Evolutionary conservation across 2,888 invertebrate species (phyloP).

Genomic region (Platycnemis pennipes): DNA sequence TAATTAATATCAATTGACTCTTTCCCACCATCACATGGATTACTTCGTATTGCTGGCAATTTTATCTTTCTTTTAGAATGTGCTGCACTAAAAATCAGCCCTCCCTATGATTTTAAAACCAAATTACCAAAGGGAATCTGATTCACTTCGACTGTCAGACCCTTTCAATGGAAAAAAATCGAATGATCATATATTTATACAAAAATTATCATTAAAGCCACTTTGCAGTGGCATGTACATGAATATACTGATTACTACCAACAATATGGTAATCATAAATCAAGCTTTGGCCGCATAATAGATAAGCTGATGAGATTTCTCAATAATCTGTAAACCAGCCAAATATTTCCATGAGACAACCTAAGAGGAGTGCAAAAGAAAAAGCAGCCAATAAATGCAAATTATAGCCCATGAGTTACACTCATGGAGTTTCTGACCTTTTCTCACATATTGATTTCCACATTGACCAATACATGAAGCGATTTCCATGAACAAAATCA

Average conservation of each 20-base stretch:
- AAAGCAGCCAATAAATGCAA: slow-evolving; percentile 61
- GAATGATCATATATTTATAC: background rate
- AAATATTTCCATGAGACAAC: slow-evolving; percentile 42
- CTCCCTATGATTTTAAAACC: background rate
- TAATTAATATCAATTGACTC: slow-evolving; percentile 50
- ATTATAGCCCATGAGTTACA: slow-evolving; percentile 17
- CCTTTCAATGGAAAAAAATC: background rate
- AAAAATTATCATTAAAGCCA: background rate
- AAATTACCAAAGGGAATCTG: background rate
- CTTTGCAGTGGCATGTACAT: background rate
- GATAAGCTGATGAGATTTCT: background rate
- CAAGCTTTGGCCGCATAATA: background rate
- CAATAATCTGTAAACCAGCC: background rate
- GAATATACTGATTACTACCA: background rate
- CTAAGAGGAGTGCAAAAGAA: slow-evolving; percentile 6
- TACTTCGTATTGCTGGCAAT: background rate
- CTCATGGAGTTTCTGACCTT: background rate
- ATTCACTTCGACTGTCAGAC: background rate
- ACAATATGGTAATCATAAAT: background rate
- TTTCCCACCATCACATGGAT: slow-evolving; percentile 10
- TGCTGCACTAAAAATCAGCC: background rate
- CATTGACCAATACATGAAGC: background rate
- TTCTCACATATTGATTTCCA: slow-evolving; percentile 12
- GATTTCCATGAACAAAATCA: slow-evolving; percentile 1
- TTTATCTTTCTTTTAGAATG: background rate